A percentile compares a stretch with the other conserved stretches of the same genome.
Evolutionary conservation across 2,113 vertebrate genomes (phyloP).

Genomic region (Hemiscyllium ocellatum): DNA sequence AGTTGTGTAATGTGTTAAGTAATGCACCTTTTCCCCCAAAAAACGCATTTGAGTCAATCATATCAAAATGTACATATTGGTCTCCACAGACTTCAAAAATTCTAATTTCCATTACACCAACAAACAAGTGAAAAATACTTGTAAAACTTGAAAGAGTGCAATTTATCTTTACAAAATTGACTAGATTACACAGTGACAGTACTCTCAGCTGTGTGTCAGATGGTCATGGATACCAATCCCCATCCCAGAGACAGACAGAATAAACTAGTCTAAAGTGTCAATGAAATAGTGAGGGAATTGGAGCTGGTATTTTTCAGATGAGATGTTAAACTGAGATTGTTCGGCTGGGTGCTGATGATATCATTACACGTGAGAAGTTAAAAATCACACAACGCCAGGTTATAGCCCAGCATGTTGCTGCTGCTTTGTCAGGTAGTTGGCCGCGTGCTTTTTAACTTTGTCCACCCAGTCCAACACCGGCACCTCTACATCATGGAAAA

Average conservation of each 20-base stretch:
- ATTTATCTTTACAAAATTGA: not conserved
- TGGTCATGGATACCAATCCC: not conserved
- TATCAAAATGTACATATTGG: not conserved
- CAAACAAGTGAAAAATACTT: not conserved
- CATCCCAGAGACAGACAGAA: not conserved
- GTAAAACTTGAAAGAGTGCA: not conserved
- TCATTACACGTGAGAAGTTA: too few relatives aligned
- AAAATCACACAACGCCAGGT: too few relatives aligned
- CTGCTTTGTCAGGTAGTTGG: too few relatives aligned
- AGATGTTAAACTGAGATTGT: not conserved
- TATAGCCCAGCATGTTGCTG: too few relatives aligned
- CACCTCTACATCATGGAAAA: too few relatives aligned
- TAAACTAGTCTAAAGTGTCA: not conserved
- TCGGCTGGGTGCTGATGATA: not conserved
- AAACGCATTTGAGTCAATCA: not conserved
- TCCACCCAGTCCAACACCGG: too few relatives aligned
- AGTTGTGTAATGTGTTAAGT: not conserved
- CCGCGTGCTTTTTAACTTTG: too few relatives aligned
- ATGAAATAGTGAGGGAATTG: not conserved
- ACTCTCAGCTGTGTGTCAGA: not conserved
- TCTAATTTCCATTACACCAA: not conserved
- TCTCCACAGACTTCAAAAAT: not conserved
- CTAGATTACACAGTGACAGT: not conserved
- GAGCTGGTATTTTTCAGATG: not conserved
- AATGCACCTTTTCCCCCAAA: not conserved